Conservation (phyloP, 2,888 invertebrate species). For the Bellardia pandia region DNA sequence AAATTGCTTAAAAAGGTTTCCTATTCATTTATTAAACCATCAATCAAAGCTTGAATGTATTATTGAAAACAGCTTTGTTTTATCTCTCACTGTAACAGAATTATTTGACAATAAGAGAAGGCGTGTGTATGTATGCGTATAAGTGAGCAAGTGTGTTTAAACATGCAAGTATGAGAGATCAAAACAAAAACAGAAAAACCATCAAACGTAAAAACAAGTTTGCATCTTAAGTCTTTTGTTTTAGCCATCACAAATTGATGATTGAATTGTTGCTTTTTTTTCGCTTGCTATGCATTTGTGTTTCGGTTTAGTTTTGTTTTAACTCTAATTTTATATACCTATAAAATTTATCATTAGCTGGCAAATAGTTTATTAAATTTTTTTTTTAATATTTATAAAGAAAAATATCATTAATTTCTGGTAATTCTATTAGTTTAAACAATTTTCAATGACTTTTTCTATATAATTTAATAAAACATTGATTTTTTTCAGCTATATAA, state of each 20-base stretch:
- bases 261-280: neutral
- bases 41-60: no score
- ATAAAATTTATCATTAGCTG: neutral
- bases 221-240: conserved; percentile 69
- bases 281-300: neutral
- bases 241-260: neutral
- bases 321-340: neutral
- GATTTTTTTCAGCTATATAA: neutral
- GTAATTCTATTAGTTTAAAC: neutral
- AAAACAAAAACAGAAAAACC: conserved; percentile 39
- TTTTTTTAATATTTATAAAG: neutral
- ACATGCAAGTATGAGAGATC: neutral
- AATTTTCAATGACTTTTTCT: neutral
- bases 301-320: neutral
- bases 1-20: no score
- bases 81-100: neutral
- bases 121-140: neutral
- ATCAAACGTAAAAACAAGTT: conserved; percentile 46
- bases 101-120: neutral
- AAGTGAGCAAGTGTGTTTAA: neutral
- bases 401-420: neutral
- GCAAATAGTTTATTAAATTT: conserved; percentile 1
- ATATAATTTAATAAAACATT: neutral
- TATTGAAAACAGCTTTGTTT: neutral
- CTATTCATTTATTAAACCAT: no score